Evolutionary conservation across 2,888 invertebrate species (phyloP), one percentile per base, ranked within the genome.

Genomic region (Rotaria socialis): DNA sequence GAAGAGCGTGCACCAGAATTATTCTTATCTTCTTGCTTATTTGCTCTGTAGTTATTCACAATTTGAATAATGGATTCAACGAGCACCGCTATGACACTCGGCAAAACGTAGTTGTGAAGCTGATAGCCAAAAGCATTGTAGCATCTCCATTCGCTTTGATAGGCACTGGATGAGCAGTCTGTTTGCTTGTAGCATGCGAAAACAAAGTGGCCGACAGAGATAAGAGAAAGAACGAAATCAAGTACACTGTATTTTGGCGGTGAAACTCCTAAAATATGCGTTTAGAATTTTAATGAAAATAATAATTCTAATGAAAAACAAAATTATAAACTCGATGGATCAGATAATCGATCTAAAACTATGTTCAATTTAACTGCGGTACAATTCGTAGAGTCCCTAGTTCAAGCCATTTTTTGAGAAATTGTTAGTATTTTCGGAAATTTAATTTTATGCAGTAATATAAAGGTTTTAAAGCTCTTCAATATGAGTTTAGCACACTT

Each of bases 121-220:
- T 14, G 67, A 67, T 67, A 67, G 27, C 67, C 67, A 16, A 67
- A 67, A 27, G 67, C 67, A 67, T 67, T 67, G 27, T 67, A 67
- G 16, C 67, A 67, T 14, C 14, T 27, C 67, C 67, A 67, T 16
- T 0, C 11, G 14, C 5, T 35, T 67, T 19, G 10, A 10, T 35
- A 35, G 11, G 35, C 5, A 5, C 5, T 11, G 16, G 27, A 35
- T 14, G 8, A 14, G 14, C 67, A 67, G 14, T 16, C 35, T n/a
- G 67, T 67, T 67, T 67, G 67, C 11, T 27, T 8, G 27, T 67
- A 67, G 27, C 27, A 35, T 35, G 67, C 4, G 27, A 27, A 67
- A 67, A 7, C 67, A 10, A 67, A 67, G 16, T 67, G 67, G 14
- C 67, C 67, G 5, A 67, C n/a, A 14, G 67, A 67, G 3, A 67